A percentile compares a stretch with the other conserved stretches of the same genome.
Evolutionary conservation across 2,888 invertebrate genomes (phyloP).

Genomic region (Xestia c-nigrum): DNA sequence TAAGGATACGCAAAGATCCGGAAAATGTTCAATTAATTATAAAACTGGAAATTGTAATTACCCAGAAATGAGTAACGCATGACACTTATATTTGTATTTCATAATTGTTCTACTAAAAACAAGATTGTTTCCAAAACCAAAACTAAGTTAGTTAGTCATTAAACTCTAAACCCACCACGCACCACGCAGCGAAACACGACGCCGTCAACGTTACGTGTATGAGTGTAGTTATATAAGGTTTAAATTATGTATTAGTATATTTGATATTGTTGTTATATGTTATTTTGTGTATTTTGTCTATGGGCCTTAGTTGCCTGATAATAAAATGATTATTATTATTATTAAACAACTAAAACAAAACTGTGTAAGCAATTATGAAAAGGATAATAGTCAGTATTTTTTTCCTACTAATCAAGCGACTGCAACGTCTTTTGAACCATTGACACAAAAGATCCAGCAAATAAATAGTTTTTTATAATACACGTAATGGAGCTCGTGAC

Average conservation of each 20-base stretch:
- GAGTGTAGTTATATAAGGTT: too few relatives aligned
- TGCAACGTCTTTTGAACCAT: background rate
- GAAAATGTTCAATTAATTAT: slow-evolving; percentile 26
- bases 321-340: too few relatives aligned
- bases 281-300: too few relatives aligned
- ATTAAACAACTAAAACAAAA: slow-evolving; percentile 7
- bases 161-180: too few relatives aligned
- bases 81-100: background rate
- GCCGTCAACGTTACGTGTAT: too few relatives aligned
- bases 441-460: background rate
- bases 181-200: too few relatives aligned
- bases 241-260: too few relatives aligned
- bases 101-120: background rate
- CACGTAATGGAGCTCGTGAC: too few relatives aligned
- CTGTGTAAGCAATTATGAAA: background rate
- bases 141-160: slow-evolving; percentile 8
- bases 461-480: background rate
- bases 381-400: background rate
- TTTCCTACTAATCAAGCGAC: background rate
- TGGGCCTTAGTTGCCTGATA: too few relatives aligned
- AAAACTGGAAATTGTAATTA: slow-evolving; percentile 29
- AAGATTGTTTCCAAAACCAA: slow-evolving; percentile 12
- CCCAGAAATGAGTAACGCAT: slow-evolving; percentile 18
- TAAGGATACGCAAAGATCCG: slow-evolving; percentile 22
- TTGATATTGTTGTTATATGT: too few relatives aligned